These are phyloP conservation scores for Hetaerina titia DNA, from an alignment of 2,888 invertebrate genomes.

Conservation along the genomic window DNA sequence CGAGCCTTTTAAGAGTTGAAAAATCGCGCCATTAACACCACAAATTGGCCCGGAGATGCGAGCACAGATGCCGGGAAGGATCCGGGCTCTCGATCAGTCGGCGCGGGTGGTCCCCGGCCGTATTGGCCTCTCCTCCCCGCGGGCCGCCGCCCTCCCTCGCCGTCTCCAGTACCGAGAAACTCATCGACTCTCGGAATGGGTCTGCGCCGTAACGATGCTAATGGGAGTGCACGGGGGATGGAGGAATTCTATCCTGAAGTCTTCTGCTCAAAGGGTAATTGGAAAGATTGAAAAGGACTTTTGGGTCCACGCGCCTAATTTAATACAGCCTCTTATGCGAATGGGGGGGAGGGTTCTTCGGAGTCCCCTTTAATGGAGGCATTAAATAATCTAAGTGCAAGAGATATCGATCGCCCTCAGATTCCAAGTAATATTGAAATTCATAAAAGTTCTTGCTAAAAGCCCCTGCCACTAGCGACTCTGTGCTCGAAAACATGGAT, in stretches of 20 bases:
- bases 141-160: background rate
- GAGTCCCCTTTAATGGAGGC: background rate
- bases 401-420: background rate
- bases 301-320: background rate
- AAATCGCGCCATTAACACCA: constrained; percentile 55
- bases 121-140: background rate
- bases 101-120: background rate
- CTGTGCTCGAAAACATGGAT: too few species aligned
- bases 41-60: constrained; percentile 41
- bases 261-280: background rate
- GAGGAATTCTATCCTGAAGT: background rate
- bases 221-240: background rate
- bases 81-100: background rate
- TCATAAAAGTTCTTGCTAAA: background rate
- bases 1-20: constrained; percentile 4
- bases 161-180: background rate
- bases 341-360: background rate
- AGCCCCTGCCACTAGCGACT: too few species aligned
- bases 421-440: background rate
- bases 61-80: background rate
- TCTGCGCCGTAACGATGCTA: background rate
- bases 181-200: background rate
- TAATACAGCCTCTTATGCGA: background rate
- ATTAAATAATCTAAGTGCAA: background rate
- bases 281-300: background rate